Base-by-base conservation (phyloP, 2,797 vertebrate genomes). In the Netta rufina region DNA sequence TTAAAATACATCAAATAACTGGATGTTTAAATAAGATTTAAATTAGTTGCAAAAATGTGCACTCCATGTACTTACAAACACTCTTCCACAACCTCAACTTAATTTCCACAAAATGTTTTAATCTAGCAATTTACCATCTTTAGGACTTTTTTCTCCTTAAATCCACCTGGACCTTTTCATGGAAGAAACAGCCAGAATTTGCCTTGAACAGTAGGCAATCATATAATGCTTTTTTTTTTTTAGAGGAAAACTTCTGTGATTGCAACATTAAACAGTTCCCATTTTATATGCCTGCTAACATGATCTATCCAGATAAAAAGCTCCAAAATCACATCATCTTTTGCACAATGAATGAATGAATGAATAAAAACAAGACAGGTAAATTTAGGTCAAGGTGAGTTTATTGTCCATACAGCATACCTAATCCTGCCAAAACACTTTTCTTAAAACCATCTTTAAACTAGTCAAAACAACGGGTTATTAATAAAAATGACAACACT, bases 331-430 rank as follows among this genome's bases (percentile, higher is more conserved):
- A 28, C 30, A 28, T 43, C 28, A 75, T 43, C 65, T 88, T 91
- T 82, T 67, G 86, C 72, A 90, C 53, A 79, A 12, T 65, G 13
- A 49, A 80, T 56, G 39, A 79, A 12, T 65, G 12, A 49, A 80
- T 56, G 39, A 96, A 93, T 72, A 74, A 93, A 96, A 87, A 65
- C 75, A 92, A 77, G 47, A 41, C 56, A 95, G 69, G 45, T 21
- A 75, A 57, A 65, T 75, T 97, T 98, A 97, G 97, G 98, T 98
- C 97, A 98, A 98, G 97, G 98, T 98, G 98, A 98, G 98, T 98
- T 98, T 98, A 98, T 98, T 98, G 98, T 98, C 98, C 98, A 96
- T 97, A 98, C 96, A 98, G 95, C 97, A 98, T 97, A 97, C 96
- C 97, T 98, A 98, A 97, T 98, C 96, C 96, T 91, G 95, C 97